Conservation (phyloP, 2,888 invertebrate genomes). For the Drosophila kanekoi region DNA sequence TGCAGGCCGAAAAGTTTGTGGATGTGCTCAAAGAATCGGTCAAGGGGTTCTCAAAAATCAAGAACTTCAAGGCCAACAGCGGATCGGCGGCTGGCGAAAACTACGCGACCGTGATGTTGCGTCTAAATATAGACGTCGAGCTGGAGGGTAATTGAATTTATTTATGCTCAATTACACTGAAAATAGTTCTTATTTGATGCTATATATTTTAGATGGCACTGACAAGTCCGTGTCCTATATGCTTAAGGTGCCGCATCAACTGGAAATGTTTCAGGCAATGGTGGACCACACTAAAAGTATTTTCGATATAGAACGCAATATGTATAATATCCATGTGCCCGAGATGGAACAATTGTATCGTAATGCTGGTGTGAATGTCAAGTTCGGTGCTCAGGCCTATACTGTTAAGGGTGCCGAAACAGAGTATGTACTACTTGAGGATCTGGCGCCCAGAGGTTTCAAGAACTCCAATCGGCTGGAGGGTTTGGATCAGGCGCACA, state of each 20-base stretch:
- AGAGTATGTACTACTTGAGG: constrained; percentile 70
- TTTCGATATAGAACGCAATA: constrained; percentile 73
- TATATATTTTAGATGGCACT: constrained; percentile 38
- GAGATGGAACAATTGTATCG: constrained; percentile 75
- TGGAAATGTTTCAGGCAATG: constrained; percentile 34
- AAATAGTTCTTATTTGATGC: neutral
- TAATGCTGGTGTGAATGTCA: constrained; percentile 60
- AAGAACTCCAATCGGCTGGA: constrained; percentile 70
- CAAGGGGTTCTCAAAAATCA: constrained; percentile 46
- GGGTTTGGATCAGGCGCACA: constrained; percentile 75
- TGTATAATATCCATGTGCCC: constrained; percentile 72
- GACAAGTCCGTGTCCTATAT: constrained; percentile 60
- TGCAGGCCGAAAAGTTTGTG: constrained; percentile 51
- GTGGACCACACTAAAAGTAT: constrained; percentile 46
- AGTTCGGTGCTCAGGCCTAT: constrained; percentile 69
- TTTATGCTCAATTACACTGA: neutral
- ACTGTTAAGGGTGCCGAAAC: constrained; percentile 48
- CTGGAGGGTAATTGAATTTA: constrained; percentile 61
- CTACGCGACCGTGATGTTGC: constrained; percentile 79
- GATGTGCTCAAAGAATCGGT: constrained; percentile 50
- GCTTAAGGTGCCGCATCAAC: constrained; percentile 59
- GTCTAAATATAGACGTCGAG: constrained; percentile 70
- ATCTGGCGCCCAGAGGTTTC: constrained; percentile 68
- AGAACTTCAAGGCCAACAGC: constrained; percentile 42
- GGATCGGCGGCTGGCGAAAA: constrained; percentile 80